phyloP scores from a whole-genome alignment of 2,888 invertebrate species.

The Oscheius onirici region DNA sequence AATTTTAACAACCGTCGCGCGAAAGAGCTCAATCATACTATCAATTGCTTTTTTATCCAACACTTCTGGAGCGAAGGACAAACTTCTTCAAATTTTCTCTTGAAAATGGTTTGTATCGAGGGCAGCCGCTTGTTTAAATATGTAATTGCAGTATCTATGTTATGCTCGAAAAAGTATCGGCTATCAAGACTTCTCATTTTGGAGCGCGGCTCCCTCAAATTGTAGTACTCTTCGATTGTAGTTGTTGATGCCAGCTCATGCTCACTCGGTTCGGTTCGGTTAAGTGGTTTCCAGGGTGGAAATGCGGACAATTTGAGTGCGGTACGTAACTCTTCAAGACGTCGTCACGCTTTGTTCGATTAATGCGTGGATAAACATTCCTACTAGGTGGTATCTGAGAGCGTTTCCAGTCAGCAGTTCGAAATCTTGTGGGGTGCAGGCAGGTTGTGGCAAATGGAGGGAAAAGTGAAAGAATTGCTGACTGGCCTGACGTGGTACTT shows the following conservation, averaged over 20 bases:
- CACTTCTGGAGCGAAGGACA: constrained; percentile 34
- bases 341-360: constrained; percentile 27
- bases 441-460: constrained; percentile 20
- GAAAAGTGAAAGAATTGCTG: constrained; percentile 15
- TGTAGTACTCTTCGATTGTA: constrained; percentile 40
- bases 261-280: constrained; percentile 34
- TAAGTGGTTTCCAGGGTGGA: constrained; percentile 30
- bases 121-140: constrained; percentile 37
- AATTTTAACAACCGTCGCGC: constrained; percentile 17
- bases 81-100: constrained; percentile 33
- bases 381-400: constrained; percentile 6
- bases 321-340: constrained; percentile 40
- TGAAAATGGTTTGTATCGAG: constrained; percentile 34
- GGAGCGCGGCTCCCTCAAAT: constrained; percentile 37
- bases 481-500: neutral
- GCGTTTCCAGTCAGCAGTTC: constrained; percentile 27
- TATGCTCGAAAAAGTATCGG: constrained; percentile 36
- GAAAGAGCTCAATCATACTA: constrained; percentile 37
- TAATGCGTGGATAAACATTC: constrained; percentile 23
- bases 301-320: constrained; percentile 34
- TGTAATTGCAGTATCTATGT: constrained; percentile 36
- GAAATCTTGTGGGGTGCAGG: constrained; percentile 14
- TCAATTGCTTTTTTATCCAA: constrained; percentile 41
- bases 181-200: constrained; percentile 40
- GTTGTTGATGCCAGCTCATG: constrained; percentile 36